These are phyloP conservation scores for Forbesichthys papilliferus DNA, from an alignment of 2,113 vertebrate species.

Conservation along the genomic window DNA sequence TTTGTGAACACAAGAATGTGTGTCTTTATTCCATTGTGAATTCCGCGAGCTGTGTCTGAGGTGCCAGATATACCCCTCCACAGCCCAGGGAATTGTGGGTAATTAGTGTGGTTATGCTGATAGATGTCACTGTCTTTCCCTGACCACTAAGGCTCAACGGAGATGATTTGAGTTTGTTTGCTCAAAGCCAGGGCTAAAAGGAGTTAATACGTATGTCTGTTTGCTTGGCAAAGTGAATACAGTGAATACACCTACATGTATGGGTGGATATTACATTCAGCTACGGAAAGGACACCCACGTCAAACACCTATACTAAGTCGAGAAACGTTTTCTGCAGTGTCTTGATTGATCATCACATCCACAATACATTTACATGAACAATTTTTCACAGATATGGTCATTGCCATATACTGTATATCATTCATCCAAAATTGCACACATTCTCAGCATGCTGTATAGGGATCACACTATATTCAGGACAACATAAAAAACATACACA, in stretches of 20 bases:
- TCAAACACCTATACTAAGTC: not conserved
- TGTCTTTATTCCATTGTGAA: constrained; percentile 25
- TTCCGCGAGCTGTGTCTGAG: constrained; percentile 27
- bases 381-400: not conserved
- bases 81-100: constrained; percentile 33
- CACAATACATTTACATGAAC: not conserved
- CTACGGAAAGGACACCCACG: not conserved
- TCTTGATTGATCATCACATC: too few species aligned
- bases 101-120: constrained; percentile 41
- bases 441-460: constrained; percentile 4
- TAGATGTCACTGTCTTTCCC: constrained; percentile 18
- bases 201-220: not conserved
- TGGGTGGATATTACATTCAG: not conserved
- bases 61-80: constrained; percentile 35
- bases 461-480: constrained; percentile 7
- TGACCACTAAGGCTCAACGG: not conserved
- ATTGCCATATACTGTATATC: constrained; percentile 8
- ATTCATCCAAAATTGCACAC: constrained; percentile 18
- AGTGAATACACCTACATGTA: not conserved
- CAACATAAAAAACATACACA: not conserved
- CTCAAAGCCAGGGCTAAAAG: not conserved
- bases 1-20: not conserved
- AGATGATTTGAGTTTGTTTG: not conserved
- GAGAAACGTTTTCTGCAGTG: too few species aligned
- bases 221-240: not conserved